phyloP scores from a whole-genome alignment of 1,140 invertebrate species.

The Drosophila burlai region DNA sequence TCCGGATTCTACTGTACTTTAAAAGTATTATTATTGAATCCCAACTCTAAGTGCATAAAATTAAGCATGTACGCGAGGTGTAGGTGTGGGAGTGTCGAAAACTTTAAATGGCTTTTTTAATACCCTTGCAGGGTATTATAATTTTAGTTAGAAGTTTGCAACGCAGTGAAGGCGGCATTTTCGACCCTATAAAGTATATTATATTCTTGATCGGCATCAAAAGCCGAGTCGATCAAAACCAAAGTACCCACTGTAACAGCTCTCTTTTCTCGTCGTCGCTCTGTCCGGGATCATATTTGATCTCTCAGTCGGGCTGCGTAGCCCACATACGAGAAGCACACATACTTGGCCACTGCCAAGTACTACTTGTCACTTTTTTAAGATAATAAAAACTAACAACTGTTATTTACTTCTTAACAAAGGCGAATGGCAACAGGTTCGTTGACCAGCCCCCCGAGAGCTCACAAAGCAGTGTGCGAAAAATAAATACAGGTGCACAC shows the following conservation, averaged over 20 bases:
- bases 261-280: neutral
- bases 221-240: no score
- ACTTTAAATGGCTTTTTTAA: no score
- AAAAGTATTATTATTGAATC: no score
- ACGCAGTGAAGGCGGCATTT: no score
- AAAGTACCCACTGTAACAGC: neutral
- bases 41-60: no score
- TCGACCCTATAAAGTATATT: no score
- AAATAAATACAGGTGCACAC: constrained; percentile 8
- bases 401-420: constrained; percentile 54
- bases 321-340: neutral
- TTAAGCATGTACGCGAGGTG: no score
- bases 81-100: no score
- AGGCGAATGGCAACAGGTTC: constrained; percentile 51
- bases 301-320: neutral
- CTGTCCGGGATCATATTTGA: constrained; percentile 1
- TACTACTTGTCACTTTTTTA: constrained; percentile 41
- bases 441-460: constrained; percentile 50
- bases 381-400: constrained; percentile 66
- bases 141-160: no score
- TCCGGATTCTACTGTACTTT: no score
- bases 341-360: neutral
- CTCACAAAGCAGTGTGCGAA: neutral
- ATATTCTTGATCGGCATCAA: no score
- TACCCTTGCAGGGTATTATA: no score